Base-by-base conservation (phyloP, 2,797 vertebrate genomes). In the Gymnoscopelus braueri region DNA sequence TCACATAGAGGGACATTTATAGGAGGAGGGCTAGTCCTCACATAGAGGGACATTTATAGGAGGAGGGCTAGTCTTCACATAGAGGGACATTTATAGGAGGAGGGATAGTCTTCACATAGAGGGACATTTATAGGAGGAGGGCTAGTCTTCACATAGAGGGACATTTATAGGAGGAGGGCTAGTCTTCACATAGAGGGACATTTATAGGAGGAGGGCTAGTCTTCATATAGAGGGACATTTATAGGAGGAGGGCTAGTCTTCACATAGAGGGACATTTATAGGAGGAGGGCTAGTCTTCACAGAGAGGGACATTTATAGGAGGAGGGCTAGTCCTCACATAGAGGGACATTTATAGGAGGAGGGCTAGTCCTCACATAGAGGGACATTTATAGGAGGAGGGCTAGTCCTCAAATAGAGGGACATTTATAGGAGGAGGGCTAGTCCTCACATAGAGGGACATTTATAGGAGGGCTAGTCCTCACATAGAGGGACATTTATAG, bases 301-400 rank as follows among this genome's bases (percentile, higher is more conserved):
- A 67, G n/a, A n/a, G n/a, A n/a, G 62, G 60, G 82, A 81, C 79
- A 79, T 19, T 19, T 19, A 19, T 19, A n/a, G n/a, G n/a, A 19
- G 19, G 19, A 19, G 19, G 19, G 19, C 19, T 19, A 19, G 19
- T 19, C 19, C 19, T 19, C 19, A 19, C 66, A 67, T 32, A 35
- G 13, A 14, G 5, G 60, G 79, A 78, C 75, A 56, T 19, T 19
- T 19, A 19, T 19, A n/a, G n/a, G n/a, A 19, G 19, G 19, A 19
- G 19, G 19, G 19, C 19, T 19, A 19, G 19, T 19, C 19, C 19
- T 19, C 19, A 19, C 66, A 67, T 32, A 35, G 13, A 14, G 5
- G 60, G 79, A 78, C 75, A 56, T 19, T 19, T 19, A 19, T 19
- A n/a, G n/a, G n/a, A 19, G 19, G 19, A 19, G 19, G 19, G 19